Conservation (phyloP, 2,888 invertebrate genomes). For the Scaptomyza caliginosa region DNA sequence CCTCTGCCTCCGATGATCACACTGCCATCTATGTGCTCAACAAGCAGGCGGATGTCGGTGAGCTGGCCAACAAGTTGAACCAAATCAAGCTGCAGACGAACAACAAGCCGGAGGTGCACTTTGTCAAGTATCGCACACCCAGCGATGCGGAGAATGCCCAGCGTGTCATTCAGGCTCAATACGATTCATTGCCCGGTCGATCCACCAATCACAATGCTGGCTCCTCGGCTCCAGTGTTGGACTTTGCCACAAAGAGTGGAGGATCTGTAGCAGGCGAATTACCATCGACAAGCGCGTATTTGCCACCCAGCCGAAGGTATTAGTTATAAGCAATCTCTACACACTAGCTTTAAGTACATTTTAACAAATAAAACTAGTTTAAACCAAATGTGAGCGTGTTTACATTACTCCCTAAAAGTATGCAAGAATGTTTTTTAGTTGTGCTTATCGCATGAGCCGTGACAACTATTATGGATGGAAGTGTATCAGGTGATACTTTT, state of each 20-base stretch:
- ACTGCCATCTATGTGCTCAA: constrained; percentile 80
- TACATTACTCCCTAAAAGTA: constrained; percentile 27
- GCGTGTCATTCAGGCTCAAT: constrained; percentile 79
- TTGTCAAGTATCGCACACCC: constrained; percentile 81
- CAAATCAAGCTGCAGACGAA: constrained; percentile 56
- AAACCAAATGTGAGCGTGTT: not conserved
- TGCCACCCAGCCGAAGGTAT: constrained; percentile 74
- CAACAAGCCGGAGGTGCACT: constrained; percentile 80
- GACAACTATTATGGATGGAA: constrained; percentile 11
- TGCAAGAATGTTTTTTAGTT: constrained; percentile 7
- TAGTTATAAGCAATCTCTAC: constrained; percentile 26
- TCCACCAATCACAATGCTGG: constrained; percentile 71
- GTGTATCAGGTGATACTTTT: constrained; percentile 3
- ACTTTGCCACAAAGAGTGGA: constrained; percentile 66
- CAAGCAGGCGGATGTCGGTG: constrained; percentile 78
- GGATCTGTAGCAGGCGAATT: constrained; percentile 23
- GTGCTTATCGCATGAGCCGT: not conserved
- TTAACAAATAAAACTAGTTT: constrained; percentile 36
- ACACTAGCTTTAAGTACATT: constrained; percentile 23
- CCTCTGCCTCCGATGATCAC: constrained; percentile 75
- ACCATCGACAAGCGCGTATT: constrained; percentile 62
- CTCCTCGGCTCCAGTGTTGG: constrained; percentile 69
- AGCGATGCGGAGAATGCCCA: constrained; percentile 82
- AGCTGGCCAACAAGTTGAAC: constrained; percentile 72
- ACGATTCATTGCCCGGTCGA: constrained; percentile 73